These are phyloP conservation scores for Lomographa bimaculata DNA, from an alignment of 2,888 invertebrate genomes.

Conservation along the genomic window DNA sequence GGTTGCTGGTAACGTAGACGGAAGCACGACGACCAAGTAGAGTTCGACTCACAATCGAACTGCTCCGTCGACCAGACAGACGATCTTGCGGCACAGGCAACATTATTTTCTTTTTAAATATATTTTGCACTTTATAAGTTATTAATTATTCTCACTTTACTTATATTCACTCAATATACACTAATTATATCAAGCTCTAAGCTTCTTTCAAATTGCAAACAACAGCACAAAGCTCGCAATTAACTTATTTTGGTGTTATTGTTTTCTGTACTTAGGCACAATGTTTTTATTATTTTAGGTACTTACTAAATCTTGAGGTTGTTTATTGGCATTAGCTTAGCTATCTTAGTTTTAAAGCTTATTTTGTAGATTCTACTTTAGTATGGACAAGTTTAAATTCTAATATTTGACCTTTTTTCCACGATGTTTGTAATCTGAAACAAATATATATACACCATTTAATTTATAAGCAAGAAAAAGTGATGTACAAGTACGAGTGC, in stretches of 20 bases:
- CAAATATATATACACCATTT: slow-evolving; percentile 31
- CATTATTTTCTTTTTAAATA: too few relatives aligned
- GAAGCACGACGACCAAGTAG: slow-evolving; percentile 86
- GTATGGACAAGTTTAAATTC: slow-evolving; percentile 4
- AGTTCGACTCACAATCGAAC: slow-evolving; percentile 86
- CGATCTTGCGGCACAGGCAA: slow-evolving; percentile 81
- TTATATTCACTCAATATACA: slow-evolving; percentile 6
- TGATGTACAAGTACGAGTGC: too few relatives aligned
- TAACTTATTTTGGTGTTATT: slow-evolving; percentile 35
- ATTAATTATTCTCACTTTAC: neutral
- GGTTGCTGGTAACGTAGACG: slow-evolving; percentile 84
- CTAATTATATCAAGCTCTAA: slow-evolving; percentile 14
- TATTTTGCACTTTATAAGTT: slow-evolving; percentile 5
- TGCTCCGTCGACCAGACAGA: slow-evolving; percentile 85
- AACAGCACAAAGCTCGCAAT: slow-evolving; percentile 29
- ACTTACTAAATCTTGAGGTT: slow-evolving; percentile 12
- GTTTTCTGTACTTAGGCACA: slow-evolving; percentile 43
- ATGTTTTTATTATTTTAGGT: slow-evolving; percentile 32
- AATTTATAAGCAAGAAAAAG: slow-evolving; percentile 1
- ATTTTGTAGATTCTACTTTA: slow-evolving; percentile 1
- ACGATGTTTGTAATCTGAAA: too few relatives aligned
- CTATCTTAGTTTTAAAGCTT: slow-evolving; percentile 28
- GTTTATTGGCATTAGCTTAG: slow-evolving; percentile 15
- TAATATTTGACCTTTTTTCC: too few relatives aligned
- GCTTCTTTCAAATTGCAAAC: slow-evolving; percentile 14